Conservation (phyloP, 2,797 vertebrate genomes). For the Leontocebus nigricollis region DNA sequence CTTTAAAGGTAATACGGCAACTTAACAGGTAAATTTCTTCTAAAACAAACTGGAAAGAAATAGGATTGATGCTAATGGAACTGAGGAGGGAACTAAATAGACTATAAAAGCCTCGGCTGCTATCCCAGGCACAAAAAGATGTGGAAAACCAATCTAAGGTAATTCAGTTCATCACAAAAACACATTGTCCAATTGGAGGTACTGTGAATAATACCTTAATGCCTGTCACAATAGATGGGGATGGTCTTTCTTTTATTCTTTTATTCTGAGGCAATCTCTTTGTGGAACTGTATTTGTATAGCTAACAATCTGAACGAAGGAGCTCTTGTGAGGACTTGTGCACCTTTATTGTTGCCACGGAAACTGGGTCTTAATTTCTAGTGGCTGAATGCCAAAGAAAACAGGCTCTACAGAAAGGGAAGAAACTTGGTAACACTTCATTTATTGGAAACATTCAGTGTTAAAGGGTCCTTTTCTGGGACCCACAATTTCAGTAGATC, state of each 20-base stretch:
- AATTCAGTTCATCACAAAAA: conserved; percentile 56
- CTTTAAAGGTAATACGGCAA: conserved; percentile 61
- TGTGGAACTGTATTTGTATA: conserved; percentile 77
- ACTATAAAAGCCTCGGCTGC: conserved; percentile 45
- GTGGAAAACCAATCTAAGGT: conserved; percentile 46
- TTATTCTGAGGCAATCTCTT: conserved; percentile 62
- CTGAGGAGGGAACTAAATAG: conserved; percentile 29
- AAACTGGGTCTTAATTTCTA: conserved; percentile 70
- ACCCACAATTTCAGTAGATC: background rate
- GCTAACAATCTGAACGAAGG: conserved; percentile 70
- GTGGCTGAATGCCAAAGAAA: conserved; percentile 54
- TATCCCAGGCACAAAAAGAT: conserved; percentile 51
- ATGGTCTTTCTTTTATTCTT: conserved; percentile 67
- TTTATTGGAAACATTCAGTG: conserved; percentile 41
- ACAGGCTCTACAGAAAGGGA: conserved; percentile 10
- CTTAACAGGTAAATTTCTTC: conserved; percentile 58
- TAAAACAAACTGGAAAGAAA: conserved; percentile 65
- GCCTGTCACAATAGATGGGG: conserved; percentile 5
- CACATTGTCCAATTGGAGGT: conserved; percentile 38
- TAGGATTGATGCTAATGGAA: conserved; percentile 65
- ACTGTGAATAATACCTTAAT: background rate
- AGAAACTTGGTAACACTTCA: conserved; percentile 4
- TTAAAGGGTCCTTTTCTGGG: background rate
- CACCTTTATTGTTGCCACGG: conserved; percentile 65
- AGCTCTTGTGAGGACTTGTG: conserved; percentile 53